A percentile compares a stretch with the other conserved stretches of the same genome.
phyloP scores from a whole-genome alignment of 1,140 invertebrate genomes.

The Drosophila truncata region DNA sequence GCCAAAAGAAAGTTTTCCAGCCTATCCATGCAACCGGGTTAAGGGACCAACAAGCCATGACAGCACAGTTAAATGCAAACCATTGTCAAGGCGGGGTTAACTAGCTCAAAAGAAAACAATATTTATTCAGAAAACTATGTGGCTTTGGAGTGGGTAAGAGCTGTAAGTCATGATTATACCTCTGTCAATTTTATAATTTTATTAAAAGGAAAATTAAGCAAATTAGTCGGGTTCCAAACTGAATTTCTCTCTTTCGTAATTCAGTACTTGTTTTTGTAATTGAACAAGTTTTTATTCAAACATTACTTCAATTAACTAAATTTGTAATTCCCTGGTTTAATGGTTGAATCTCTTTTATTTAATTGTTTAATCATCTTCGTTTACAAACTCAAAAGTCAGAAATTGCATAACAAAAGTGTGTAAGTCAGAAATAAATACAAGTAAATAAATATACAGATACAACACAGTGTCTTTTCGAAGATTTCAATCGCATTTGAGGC shows the following conservation, averaged over 20 bases:
- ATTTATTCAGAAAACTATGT: conserved; percentile 7
- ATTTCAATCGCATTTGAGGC: not conserved
- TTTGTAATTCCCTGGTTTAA: not conserved
- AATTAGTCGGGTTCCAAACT: not conserved
- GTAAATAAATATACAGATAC: not conserved
- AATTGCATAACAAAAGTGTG: not conserved
- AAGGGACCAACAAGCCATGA: conserved; percentile 49
- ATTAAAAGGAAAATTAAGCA: not conserved
- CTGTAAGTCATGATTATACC: not conserved
- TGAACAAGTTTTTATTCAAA: not conserved
- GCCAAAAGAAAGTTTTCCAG: conserved; percentile 37
- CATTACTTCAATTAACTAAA: not conserved
- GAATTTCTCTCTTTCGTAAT: not conserved
- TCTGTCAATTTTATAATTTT: conserved; percentile 6
- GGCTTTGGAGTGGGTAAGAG: not conserved
- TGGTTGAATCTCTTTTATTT: not conserved
- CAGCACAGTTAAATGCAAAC: conserved; percentile 40
- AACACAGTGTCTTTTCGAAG: not conserved
- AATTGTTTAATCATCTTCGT: not conserved
- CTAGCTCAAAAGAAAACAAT: conserved; percentile 22
- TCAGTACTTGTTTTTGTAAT: not conserved
- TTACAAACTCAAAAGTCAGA: not conserved
- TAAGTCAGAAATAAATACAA: not conserved
- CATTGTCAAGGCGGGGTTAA: conserved; percentile 35
- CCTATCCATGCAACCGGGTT: conserved; percentile 29